Evolutionary conservation across 2,113 vertebrate genomes (phyloP).

Genomic region (Prinia subflava): DNA sequence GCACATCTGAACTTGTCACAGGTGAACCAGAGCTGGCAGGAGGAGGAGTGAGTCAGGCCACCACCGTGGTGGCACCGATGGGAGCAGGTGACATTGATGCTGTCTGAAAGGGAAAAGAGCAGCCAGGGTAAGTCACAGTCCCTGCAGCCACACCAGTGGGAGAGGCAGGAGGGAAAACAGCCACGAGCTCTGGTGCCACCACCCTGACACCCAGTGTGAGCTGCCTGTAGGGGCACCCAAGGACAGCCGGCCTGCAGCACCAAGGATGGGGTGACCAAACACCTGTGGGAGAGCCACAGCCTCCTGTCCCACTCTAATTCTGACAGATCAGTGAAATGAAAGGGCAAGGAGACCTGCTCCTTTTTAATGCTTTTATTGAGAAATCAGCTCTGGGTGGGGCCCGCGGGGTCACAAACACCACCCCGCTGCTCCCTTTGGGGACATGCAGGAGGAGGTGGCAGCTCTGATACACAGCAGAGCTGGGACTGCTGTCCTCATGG

Average conservation of each 20-base stretch:
- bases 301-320: neutral
- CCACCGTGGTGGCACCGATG: neutral
- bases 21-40: neutral
- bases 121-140: neutral
- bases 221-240: neutral
- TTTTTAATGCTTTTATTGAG: too few species aligned
- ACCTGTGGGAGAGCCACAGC: neutral
- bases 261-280: fast-evolving
- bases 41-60: neutral
- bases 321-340: too few species aligned
- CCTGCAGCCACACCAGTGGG: neutral
- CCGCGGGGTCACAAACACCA: too few species aligned
- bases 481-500: too few species aligned
- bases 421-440: too few species aligned
- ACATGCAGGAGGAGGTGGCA: too few species aligned
- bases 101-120: neutral
- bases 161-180: neutral
- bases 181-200: neutral
- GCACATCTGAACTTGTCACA: neutral
- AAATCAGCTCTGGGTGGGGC: too few species aligned
- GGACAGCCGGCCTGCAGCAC: neutral
- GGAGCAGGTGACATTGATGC: neutral
- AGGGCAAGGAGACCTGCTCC: too few species aligned
- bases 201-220: neutral
- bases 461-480: too few species aligned